Base-by-base conservation (phyloP, 37 sponge, comb jelly and placozoan species). In the Amphimedon queenslandica region DNA sequence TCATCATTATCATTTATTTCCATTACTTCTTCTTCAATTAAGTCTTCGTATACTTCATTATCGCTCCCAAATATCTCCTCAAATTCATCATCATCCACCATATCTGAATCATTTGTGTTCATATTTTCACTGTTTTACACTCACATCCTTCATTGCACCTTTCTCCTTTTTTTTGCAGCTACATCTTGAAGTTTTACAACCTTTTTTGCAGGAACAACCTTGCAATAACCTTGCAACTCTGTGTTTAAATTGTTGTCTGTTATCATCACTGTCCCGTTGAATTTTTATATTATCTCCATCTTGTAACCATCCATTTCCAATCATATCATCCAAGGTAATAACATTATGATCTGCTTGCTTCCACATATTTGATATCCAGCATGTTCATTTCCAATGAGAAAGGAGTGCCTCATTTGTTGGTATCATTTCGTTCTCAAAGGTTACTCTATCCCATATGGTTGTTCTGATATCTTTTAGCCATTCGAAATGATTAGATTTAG, bases 151-250 rank as follows among this genome's bases (percentile, higher is more conserved):
- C 67, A 21, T 58, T 66, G 74, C 69, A 73, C 16, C 27, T 42
- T 37, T 32, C 13, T 56, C 58, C 8, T 66, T 58, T 39, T 66
- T 74, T 31, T 33, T 37, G 55, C 69, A 74, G 11, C 53, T 18
- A 28, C 69, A 80, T 40, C 73, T 33, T 10, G 31, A 10, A 4
- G 51, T 71, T 30, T 6, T 47, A 37, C 80, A 80, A 27, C 64
- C 80, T 33, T 32, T 66, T 56, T 77, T 77, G 57, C 80, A 80
- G 3, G 13, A 34, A 41, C 79, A 78, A 11, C 79, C 80, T 33
- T 31, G 30, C 8, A 35, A 25, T 27, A 79, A 13, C 20, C 36
- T 23, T 37, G 29, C 29, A 18, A 79, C 71, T 11, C 33, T 33
- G 56, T 37, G 16, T 37, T 71, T 27, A 20, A 79, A 23, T 40